phyloP scores from a whole-genome alignment of 2,888 invertebrate genomes.

The Nymphalis urticae region DNA sequence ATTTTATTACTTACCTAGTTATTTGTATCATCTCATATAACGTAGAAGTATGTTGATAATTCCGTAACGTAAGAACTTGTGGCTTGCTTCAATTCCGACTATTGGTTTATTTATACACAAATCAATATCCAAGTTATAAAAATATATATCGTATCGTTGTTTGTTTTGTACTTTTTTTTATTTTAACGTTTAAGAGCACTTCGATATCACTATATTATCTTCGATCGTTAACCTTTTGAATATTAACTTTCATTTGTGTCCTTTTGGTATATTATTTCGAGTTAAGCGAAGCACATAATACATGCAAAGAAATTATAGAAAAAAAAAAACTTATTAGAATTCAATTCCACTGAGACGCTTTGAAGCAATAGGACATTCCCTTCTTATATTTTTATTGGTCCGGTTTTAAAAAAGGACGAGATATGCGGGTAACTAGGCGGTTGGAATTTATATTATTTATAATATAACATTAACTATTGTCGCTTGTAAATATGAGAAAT shows the following conservation, averaged over 20 bases:
- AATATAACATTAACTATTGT: not conserved
- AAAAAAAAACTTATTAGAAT: slow-evolving; percentile 35
- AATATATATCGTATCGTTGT: slow-evolving; percentile 23
- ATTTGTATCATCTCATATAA: slow-evolving; percentile 69
- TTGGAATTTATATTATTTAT: not conserved
- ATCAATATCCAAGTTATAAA: slow-evolving; percentile 25
- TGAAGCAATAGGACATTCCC: slow-evolving; percentile 34
- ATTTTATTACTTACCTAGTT: slow-evolving; percentile 60
- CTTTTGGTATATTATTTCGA: slow-evolving; percentile 53
- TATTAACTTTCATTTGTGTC: slow-evolving; percentile 49
- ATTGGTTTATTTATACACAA: slow-evolving; percentile 19
- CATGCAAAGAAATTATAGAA: slow-evolving; percentile 49
- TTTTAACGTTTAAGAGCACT: slow-evolving; percentile 62
- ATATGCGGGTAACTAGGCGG: slow-evolving; percentile 36
- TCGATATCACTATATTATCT: slow-evolving; percentile 45
- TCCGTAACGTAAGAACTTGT: slow-evolving; percentile 33
- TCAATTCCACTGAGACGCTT: slow-evolving; percentile 21
- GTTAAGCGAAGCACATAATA: slow-evolving; percentile 43
- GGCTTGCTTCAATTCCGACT: slow-evolving; percentile 17
- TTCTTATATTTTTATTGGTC: slow-evolving; percentile 34
- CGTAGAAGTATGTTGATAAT: slow-evolving; percentile 54
- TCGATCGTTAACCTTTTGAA: slow-evolving; percentile 44
- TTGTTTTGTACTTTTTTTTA: slow-evolving; percentile 53
- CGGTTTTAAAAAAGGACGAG: slow-evolving; percentile 23
- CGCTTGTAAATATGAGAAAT: not conserved